A percentile compares a stretch with the other conserved stretches of the same genome.
These are phyloP conservation scores for Myzus persicae DNA, from an alignment of 1,140 invertebrate genomes.

Conservation along the genomic window DNA sequence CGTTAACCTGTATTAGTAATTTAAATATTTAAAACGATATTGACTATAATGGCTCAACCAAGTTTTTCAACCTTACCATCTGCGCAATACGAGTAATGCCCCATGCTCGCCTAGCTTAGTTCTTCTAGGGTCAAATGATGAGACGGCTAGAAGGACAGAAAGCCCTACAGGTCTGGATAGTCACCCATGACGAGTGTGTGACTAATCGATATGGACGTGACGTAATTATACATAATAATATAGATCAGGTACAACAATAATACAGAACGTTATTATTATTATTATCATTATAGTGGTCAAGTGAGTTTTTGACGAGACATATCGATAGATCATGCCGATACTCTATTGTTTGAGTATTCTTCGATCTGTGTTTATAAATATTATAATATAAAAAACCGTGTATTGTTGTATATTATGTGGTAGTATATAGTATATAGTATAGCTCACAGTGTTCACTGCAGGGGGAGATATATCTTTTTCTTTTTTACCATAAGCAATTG, in stretches of 20 bases:
- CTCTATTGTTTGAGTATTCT: constrained; percentile 9
- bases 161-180: background rate
- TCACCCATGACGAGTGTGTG: background rate
- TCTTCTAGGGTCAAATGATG: background rate
- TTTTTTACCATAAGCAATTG: background rate
- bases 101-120: too few species aligned
- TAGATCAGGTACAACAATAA: background rate
- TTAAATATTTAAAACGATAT: too few species aligned
- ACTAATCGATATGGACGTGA: constrained; percentile 2
- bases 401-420: background rate
- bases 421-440: background rate
- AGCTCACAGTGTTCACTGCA: too few species aligned
- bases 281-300: background rate
- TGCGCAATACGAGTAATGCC: too few species aligned
- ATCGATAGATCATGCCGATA: background rate
- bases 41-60: too few species aligned
- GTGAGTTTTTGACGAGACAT: background rate
- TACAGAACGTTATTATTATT: background rate
- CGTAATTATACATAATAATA: background rate
- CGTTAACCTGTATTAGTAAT: too few species aligned
- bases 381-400: background rate
- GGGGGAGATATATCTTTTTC: background rate
- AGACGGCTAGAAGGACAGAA: background rate
- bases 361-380: background rate
- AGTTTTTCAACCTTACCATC: too few species aligned